Evolutionary conservation across 2,888 invertebrate genomes (phyloP).

Genomic region (Toxonevra muliebris): DNA sequence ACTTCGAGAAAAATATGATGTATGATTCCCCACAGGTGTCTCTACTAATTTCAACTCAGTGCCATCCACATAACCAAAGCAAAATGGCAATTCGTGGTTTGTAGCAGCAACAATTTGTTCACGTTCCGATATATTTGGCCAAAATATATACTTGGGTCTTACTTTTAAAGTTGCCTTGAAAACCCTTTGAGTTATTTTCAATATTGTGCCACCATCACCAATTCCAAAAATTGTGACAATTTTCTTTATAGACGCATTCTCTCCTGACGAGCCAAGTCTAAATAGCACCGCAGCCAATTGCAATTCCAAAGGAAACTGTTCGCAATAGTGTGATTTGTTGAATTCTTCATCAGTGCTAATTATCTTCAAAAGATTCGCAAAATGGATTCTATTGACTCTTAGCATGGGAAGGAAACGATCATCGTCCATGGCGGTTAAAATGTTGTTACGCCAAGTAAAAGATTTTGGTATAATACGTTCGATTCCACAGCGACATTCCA

Average conservation of each 20-base stretch:
- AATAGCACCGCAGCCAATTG: conserved; percentile 30
- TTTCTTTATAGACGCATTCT: conserved; percentile 29
- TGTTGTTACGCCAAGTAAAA: no score
- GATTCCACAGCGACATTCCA: no score
- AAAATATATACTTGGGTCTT: no score
- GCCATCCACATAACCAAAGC: neutral
- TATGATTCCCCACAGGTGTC: neutral
- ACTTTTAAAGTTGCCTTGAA: neutral
- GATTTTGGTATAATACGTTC: no score
- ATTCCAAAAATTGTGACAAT: conserved; percentile 24
- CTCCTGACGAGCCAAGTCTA: conserved; percentile 24
- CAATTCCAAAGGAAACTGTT: conserved; percentile 26
- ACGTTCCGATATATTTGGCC: no score
- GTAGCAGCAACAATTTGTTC: no score
- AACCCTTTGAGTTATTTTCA: conserved; percentile 6
- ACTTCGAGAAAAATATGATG: neutral
- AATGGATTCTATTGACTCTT: neutral
- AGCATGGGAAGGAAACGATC: neutral
- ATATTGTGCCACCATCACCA: conserved; percentile 23
- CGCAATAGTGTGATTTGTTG: conserved; percentile 8
- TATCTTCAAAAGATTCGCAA: neutral
- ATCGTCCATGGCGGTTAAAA: neutral
- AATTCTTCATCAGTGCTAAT: neutral
- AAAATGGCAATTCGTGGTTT: neutral
- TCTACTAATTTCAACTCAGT: neutral